These are phyloP conservation scores for Fulmarus glacialis DNA, from an alignment of 2,113 vertebrate genomes.

Conservation along the genomic window DNA sequence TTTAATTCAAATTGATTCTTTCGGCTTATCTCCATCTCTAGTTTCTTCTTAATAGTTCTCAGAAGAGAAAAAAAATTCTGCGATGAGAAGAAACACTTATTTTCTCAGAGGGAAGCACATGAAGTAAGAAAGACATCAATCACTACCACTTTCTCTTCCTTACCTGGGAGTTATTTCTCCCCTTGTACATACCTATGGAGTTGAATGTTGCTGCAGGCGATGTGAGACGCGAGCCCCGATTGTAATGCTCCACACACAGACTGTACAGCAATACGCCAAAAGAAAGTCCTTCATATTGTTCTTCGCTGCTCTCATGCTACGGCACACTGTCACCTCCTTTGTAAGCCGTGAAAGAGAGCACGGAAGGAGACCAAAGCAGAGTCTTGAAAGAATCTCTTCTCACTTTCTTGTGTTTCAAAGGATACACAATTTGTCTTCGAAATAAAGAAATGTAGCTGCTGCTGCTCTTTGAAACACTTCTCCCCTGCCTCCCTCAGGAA, in stretches of 20 bases:
- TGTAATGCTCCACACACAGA: neutral
- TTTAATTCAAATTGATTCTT: neutral
- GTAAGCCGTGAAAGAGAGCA: neutral
- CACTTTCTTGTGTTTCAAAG: slow-evolving; percentile 7
- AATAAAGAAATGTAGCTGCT: neutral
- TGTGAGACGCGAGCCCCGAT: neutral
- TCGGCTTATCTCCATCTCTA: neutral
- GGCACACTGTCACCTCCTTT: neutral
- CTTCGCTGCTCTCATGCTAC: neutral
- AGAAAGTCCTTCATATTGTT: slow-evolving; percentile 10
- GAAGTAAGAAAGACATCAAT: neutral
- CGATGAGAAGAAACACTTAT: neutral
- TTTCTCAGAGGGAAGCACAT: neutral
- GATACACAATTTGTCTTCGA: neutral
- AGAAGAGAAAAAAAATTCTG: neutral
- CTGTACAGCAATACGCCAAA: neutral
- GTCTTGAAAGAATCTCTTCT: neutral
- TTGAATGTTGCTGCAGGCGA: neutral
- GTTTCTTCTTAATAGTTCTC: neutral
- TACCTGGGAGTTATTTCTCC: neutral
- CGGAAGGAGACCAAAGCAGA: neutral
- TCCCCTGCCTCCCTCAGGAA: neutral
- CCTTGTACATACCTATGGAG: neutral
- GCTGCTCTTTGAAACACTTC: neutral
- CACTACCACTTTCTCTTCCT: neutral